Evolutionary conservation across 2,888 invertebrate genomes (phyloP).

Genomic region (Drosophila koepferae): DNA sequence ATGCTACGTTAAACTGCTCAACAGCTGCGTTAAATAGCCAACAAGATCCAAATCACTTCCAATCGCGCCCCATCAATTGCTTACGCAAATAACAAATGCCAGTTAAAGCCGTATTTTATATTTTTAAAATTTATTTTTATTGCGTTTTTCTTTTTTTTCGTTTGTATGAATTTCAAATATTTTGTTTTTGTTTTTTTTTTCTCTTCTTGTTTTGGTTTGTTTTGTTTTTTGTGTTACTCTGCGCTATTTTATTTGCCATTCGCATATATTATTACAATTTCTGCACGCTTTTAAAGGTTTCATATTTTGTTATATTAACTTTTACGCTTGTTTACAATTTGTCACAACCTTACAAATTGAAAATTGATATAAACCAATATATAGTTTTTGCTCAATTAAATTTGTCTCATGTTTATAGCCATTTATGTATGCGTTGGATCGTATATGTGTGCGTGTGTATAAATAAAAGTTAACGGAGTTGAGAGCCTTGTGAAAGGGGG

Average conservation of each 20-base stretch:
- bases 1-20: background rate
- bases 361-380: slow-evolving; percentile 83
- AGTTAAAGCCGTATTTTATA: slow-evolving; percentile 63
- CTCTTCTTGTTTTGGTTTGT: too few relatives aligned
- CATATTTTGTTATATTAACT: slow-evolving; percentile 63
- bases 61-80: background rate
- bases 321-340: slow-evolving; percentile 85
- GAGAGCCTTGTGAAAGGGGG: background rate
- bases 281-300: slow-evolving; percentile 69
- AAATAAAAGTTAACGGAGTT: slow-evolving; percentile 31
- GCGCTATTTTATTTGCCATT: slow-evolving; percentile 72
- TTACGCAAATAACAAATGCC: slow-evolving; percentile 25
- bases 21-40: too few relatives aligned
- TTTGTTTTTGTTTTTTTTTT: slow-evolving; percentile 52
- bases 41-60: background rate
- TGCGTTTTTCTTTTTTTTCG: slow-evolving; percentile 67
- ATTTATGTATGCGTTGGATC: slow-evolving; percentile 28
- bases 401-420: slow-evolving; percentile 47
- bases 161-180: slow-evolving; percentile 75
- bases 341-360: slow-evolving; percentile 86
- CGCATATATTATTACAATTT: slow-evolving; percentile 76
- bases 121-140: slow-evolving; percentile 80
- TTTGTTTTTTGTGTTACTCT: slow-evolving; percentile 52
- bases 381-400: slow-evolving; percentile 62
- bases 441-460: slow-evolving; percentile 26